Evolutionary conservation across 1,140 invertebrate genomes (phyloP), one percentile per base, ranked within the genome.

Genomic region (Monochamus saltuarius): DNA sequence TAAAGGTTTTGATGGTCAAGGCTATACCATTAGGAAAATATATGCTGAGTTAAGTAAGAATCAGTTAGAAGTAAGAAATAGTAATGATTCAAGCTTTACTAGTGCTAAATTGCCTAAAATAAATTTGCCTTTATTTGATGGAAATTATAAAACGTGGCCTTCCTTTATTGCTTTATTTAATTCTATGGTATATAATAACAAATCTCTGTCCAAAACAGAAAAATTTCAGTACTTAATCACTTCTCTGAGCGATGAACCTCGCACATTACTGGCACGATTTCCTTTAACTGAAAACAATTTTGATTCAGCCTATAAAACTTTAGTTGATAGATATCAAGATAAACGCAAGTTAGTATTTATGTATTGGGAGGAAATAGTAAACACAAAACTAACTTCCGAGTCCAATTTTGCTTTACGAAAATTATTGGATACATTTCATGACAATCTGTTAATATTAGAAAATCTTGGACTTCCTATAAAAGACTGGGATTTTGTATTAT

Each of bases 401-500:
- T 57, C 59, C 1, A 29, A 40, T 52, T 16, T 34, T 0, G 50
- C 39, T 46, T 42, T 67, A 14, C 51, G 63, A 14, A 22, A 56
- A 43, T 62, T 69, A 11, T 39, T 65, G 4, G 66, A 71, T 35
- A 42, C 9, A 0, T 22, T 65, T 2, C 17, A 45, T 13, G 53
- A 60, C 34, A 46, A 67, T 54, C 19, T 65, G 7, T 16, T 64
- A 6, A 59, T 64, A 36, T 43, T 69, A 38, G 59, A 67, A 57
- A 59, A 47, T 38, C 42, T 69, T 13, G 55, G 38, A 6, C 39
- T 61, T 50, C 64, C 69, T 2, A 46, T 73, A 22, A 64, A 68
- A 4, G 9, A 68, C 2, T 74, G 72, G 56, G 67, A 71, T 16
- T 70, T 68, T 0, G 58, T 73, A 0, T 57, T 68, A 36, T 60